A percentile compares a stretch with the other conserved stretches of the same genome.
phyloP scores from a whole-genome alignment of 2,113 vertebrate species.

The Eira barbara region DNA sequence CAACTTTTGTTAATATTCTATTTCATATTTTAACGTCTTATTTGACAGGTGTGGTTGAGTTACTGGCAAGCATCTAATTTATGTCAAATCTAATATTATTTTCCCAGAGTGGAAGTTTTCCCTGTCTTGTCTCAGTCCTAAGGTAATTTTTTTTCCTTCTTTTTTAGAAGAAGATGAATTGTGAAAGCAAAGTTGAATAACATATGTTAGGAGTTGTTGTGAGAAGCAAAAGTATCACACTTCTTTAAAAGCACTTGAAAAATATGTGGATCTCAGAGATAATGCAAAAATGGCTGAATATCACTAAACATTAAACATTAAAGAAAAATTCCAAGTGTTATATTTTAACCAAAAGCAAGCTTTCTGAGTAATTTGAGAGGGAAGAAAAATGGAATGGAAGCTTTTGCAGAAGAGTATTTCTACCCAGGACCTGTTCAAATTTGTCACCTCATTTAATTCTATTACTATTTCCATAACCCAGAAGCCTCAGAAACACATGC shows the following conservation, averaged over 20 bases:
- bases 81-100: conserved; percentile 57
- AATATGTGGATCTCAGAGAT: background rate
- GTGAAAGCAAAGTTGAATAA: conserved; percentile 49
- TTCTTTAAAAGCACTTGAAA: conserved; percentile 34
- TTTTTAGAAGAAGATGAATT: conserved; percentile 29
- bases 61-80: conserved; percentile 53
- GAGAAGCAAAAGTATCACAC: conserved; percentile 28
- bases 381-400: background rate
- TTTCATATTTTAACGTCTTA: conserved; percentile 57
- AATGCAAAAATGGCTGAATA: background rate
- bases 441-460: conserved; percentile 32
- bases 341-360: conserved; percentile 28
- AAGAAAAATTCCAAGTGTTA: conserved; percentile 35
- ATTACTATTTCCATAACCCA: conserved; percentile 42
- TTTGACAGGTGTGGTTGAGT: conserved; percentile 58
- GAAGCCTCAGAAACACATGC: background rate
- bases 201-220: conserved; percentile 44
- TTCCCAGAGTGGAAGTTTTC: conserved; percentile 46
- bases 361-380: background rate
- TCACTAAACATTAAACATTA: background rate
- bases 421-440: background rate
- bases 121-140: conserved; percentile 23
- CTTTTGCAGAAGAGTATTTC: background rate
- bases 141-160: conserved; percentile 19
- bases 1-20: conserved; percentile 50